phyloP scores from a whole-genome alignment of 2,888 invertebrate genomes.

The Eulithis testata region DNA sequence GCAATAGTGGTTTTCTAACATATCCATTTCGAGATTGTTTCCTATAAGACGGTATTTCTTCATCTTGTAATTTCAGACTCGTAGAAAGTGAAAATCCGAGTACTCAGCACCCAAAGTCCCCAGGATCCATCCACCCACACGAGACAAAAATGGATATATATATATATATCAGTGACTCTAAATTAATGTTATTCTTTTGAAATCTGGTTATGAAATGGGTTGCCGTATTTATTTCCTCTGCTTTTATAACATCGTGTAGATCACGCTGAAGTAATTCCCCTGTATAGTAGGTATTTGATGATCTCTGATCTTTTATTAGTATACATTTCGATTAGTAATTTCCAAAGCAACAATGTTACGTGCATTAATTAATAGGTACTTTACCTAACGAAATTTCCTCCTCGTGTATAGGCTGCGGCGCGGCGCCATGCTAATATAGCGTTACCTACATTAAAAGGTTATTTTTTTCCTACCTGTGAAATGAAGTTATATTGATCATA shows the following conservation, averaged over 20 bases:
- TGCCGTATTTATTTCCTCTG: background rate
- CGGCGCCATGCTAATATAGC: too few species aligned
- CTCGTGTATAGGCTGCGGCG: too few species aligned
- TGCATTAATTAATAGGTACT: background rate
- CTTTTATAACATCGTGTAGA: slow-evolving; percentile 19
- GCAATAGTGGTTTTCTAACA: slow-evolving; percentile 51
- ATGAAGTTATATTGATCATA: slow-evolving; percentile 34
- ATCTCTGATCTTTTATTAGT: slow-evolving; percentile 3
- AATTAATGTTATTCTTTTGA: background rate
- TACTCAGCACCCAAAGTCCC: background rate
- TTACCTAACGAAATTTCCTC: background rate
- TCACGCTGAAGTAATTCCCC: slow-evolving; percentile 21
- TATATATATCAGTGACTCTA: background rate
- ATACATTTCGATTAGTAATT: background rate
- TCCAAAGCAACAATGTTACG: background rate
- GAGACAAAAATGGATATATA: background rate
- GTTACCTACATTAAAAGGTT: slow-evolving; percentile 13
- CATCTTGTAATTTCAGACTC: slow-evolving; percentile 39
- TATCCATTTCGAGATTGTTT: slow-evolving; percentile 54
- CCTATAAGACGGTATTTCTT: slow-evolving; percentile 55
- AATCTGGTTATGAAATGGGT: slow-evolving; percentile 5
- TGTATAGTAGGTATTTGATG: slow-evolving; percentile 8
- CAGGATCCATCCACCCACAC: too few species aligned
- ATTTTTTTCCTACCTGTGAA: slow-evolving; percentile 35
- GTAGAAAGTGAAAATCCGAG: background rate